These are phyloP conservation scores for Scarus forsteni DNA, from an alignment of 2,797 vertebrate genomes.

Conservation along the genomic window DNA sequence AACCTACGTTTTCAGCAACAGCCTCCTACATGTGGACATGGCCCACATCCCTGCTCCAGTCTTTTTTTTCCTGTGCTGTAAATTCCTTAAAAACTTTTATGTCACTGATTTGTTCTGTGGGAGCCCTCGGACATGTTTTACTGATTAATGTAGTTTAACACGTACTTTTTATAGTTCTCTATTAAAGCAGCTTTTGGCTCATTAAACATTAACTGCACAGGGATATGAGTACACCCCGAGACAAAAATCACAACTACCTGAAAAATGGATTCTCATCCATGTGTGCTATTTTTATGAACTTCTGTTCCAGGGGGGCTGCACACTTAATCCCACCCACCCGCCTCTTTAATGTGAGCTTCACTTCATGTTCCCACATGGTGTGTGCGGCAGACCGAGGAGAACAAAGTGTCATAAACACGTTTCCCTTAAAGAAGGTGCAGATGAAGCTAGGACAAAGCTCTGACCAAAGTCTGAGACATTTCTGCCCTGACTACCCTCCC, in stretches of 20 bases:
- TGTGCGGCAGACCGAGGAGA: conserved; percentile 10
- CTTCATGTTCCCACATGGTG: conserved; percentile 15
- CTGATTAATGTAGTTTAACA: conserved; percentile 4
- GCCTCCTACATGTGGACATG: too few species aligned
- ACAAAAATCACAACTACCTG: conserved; percentile 1
- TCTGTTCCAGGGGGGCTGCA: conserved; percentile 11
- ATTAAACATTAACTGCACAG: conserved; percentile 9
- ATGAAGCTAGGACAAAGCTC: conserved; percentile 53
- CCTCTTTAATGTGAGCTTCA: conserved; percentile 14
- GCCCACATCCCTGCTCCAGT: too few species aligned
- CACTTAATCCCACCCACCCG: conserved; percentile 1
- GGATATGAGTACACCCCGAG: not conserved
- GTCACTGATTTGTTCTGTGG: not conserved
- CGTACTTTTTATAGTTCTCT: conserved; percentile 6
- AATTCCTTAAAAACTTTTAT: too few species aligned
- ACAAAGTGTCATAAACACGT: conserved; percentile 58
- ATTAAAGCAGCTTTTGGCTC: conserved; percentile 6
- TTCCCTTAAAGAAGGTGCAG: conserved; percentile 68
- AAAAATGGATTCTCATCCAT: conserved; percentile 3
- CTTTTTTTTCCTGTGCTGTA: too few species aligned
- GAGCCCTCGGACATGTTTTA: not conserved
- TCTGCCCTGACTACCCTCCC: conserved; percentile 72
- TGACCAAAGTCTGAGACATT: conserved; percentile 69
- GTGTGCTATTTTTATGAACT: conserved; percentile 30
- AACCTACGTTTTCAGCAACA: too few species aligned